Evolutionary conservation across 1,140 invertebrate species (phyloP).

Genomic region (Panagrolaimus sp.): DNA sequence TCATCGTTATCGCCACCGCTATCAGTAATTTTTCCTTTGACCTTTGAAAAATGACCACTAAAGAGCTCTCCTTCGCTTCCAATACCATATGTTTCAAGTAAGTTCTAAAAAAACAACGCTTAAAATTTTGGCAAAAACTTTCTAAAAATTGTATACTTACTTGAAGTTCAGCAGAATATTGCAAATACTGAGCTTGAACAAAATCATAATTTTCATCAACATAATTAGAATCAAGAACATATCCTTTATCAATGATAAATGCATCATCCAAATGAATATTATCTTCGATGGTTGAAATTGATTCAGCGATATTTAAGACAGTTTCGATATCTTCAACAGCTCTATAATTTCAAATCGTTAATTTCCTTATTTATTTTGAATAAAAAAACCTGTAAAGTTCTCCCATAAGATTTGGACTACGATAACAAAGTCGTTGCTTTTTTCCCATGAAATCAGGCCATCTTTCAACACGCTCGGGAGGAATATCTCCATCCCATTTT

Average conservation of each 20-base stretch:
- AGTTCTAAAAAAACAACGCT: constrained; percentile 23
- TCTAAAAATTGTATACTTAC: neutral
- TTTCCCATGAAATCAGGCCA: constrained; percentile 20
- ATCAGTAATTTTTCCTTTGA: neutral
- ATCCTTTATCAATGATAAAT: constrained; percentile 9
- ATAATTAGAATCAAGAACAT: neutral
- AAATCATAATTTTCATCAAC: neutral
- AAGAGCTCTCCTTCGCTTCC: constrained; percentile 21
- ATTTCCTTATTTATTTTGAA: too few species aligned
- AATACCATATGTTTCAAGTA: constrained; percentile 20
- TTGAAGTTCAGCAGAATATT: neutral
- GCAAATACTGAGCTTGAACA: neutral
- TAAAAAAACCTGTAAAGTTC: constrained; percentile 45
- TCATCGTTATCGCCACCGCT: constrained; percentile 6
- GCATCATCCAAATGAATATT: constrained; percentile 1
- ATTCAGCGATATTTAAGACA: neutral
- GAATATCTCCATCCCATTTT: constrained; percentile 30
- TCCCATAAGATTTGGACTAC: constrained; percentile 53
- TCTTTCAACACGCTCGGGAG: neutral
- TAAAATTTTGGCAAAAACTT: neutral
- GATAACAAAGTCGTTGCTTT: neutral
- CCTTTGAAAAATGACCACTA: neutral
- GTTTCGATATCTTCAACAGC: too few species aligned
- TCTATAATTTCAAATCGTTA: too few species aligned
- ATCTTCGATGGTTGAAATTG: constrained; percentile 12